Conservation (phyloP, 2,113 vertebrate species). For the Pedionomus torquatus region DNA sequence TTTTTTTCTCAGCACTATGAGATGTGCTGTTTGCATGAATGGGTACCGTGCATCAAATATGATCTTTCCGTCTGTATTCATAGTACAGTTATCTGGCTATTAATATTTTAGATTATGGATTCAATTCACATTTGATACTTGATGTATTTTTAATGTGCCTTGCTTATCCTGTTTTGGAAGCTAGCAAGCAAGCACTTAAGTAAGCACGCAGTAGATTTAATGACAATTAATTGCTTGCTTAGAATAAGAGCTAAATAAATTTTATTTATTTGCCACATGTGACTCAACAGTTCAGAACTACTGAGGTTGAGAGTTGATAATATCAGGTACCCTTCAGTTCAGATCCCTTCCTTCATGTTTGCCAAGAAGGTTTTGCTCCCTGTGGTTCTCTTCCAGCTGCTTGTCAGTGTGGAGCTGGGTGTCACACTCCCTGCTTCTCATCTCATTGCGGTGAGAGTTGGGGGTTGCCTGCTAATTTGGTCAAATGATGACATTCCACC, state of each 20-base stretch:
- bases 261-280: fast-evolving
- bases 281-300: neutral
- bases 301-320: neutral
- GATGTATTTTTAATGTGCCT: neutral
- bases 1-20: neutral
- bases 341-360: neutral
- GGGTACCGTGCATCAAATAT: fast-evolving
- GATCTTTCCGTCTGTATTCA: neutral
- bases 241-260: neutral
- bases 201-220: neutral
- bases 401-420: neutral
- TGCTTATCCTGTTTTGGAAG: neutral
- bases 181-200: neutral
- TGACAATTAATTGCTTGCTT: neutral
- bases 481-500: neutral
- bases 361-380: constrained; percentile 21
- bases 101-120: neutral
- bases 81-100: neutral
- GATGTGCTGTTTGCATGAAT: neutral
- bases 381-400: neutral
- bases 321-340: neutral
- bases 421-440: fast-evolving
- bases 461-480: neutral
- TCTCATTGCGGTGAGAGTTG: neutral
- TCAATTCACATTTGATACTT: neutral